Evolutionary conservation across 2,797 vertebrate genomes (phyloP), one percentile per base, ranked within the genome.

Genomic region (Caiman crocodilus): DNA sequence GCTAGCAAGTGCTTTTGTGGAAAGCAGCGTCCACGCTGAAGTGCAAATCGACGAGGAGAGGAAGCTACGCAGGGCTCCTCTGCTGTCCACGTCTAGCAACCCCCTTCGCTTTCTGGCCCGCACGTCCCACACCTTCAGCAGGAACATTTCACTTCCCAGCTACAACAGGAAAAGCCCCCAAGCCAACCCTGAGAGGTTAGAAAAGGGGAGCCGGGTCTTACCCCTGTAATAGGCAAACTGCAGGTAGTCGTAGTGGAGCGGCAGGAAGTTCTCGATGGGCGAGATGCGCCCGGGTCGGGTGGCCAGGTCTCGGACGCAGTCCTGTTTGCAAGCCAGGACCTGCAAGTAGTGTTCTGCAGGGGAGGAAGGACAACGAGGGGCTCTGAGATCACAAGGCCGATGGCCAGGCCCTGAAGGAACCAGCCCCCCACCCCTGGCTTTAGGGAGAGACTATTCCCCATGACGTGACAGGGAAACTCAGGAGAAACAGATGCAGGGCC

Each of bases 221-320:
- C 99, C 97, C 97, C 98, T 98, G 97, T 99, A 99, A 97, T 99
- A 99, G 87, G 99, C 98, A 76, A 99, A 99, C 97, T 99, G 99
- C 81, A 99, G 97, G 97, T 99, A 99, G 97, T 99, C 99, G 0
- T 99, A 99, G 94, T 99, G 99, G 84, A 99, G 98, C 18, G 99
- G 99, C 78, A 99, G 98, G 97, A 98, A 99, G 96, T 99, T 99
- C 93, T 99, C 99, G 5, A 99, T 99, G 7, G 99, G 99, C 0
- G 99, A 99, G 84, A 99, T 98, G 7, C 99, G 99, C 5, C 99
- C 99, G 0, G 99, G 99, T 2, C 99, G 98, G 0, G 99, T 99
- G 58, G 99, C 98, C 0, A 99, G 98, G 60, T 99, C 99, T 94
- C 99, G 96, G 60, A 99, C 98, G 5, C 99, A 99, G 93, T 99